phyloP scores from a whole-genome alignment of 2,888 invertebrate species.

The Lithodes maja region DNA sequence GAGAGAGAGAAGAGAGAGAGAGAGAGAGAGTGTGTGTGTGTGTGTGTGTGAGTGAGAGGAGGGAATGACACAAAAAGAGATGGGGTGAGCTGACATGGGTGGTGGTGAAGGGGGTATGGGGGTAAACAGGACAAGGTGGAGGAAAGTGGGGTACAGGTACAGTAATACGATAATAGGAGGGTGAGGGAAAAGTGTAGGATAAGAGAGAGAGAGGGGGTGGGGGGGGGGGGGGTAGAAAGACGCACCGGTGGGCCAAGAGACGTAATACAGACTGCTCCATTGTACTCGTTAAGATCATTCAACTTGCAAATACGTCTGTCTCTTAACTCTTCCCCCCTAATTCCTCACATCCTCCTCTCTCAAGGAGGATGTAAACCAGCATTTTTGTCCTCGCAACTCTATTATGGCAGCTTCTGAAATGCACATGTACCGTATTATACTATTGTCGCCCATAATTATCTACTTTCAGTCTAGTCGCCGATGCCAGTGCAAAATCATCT shows the following conservation, averaged over 20 bases:
- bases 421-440: too few relatives aligned
- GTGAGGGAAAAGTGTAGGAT: not conserved
- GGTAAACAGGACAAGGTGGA: not conserved
- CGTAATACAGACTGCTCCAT: not conserved
- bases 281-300: not conserved
- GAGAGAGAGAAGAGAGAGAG: conserved; percentile 5
- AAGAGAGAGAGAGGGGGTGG: not conserved
- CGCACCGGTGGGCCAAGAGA: not conserved
- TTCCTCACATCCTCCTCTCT: too few relatives aligned
- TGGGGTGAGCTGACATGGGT: not conserved
- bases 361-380: too few relatives aligned
- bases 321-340: not conserved
- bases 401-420: too few relatives aligned
- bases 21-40: not conserved
- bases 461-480: too few relatives aligned
- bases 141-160: not conserved
- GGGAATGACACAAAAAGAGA: not conserved
- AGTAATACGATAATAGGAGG: not conserved
- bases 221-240: not conserved
- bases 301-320: not conserved
- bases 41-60: not conserved
- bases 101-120: not conserved
- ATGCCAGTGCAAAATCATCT: too few relatives aligned
- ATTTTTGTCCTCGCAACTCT: too few relatives aligned
- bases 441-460: too few relatives aligned